Evolutionary conservation across 2,888 invertebrate species (phyloP).

Genomic region (Parnassius apollo): DNA sequence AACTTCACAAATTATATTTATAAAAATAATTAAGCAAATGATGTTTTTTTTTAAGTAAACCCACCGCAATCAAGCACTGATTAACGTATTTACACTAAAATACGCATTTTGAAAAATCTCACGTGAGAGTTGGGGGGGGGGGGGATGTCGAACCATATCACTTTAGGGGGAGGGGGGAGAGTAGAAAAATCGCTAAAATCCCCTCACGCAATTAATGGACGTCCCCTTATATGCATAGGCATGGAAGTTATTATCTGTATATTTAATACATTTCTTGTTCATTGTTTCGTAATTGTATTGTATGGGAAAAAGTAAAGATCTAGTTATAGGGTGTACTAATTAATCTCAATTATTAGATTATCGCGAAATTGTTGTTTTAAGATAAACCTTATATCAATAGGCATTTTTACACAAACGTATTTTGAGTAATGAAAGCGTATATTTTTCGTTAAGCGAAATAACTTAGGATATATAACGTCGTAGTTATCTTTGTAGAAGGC

Average conservation of each 20-base stretch:
- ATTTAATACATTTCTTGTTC: constrained; percentile 2
- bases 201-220: no score
- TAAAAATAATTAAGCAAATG: no score
- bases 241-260: constrained; percentile 8
- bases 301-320: constrained; percentile 12
- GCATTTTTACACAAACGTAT: neutral
- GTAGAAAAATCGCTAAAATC: no score
- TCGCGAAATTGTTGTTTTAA: neutral
- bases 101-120: no score
- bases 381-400: neutral
- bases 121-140: no score
- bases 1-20: no score
- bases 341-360: constrained; percentile 16
- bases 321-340: constrained; percentile 14
- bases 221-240: neutral
- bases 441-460: neutral
- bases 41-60: no score
- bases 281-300: constrained; percentile 3
- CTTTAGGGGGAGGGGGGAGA: no score
- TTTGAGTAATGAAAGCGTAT: neutral
- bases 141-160: no score
- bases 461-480: neutral
- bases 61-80: no score
- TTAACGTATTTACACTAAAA: no score
- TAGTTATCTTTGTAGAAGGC: no score